Evolutionary conservation across 2,113 vertebrate genomes (phyloP).

Genomic region (Elephas maximus): DNA sequence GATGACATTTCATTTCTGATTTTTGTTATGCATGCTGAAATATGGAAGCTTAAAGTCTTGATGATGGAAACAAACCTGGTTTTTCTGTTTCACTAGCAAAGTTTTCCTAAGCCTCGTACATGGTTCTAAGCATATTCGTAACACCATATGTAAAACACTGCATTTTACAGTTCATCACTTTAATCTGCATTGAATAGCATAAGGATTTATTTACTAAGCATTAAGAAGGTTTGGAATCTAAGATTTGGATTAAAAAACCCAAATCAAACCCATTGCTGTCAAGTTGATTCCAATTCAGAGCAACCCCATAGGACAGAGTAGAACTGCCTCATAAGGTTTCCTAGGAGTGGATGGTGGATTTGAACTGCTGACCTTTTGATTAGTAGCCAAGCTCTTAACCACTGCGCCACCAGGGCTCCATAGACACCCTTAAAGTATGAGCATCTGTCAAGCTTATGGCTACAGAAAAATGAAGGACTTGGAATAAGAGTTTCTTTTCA

Average conservation of each 20-base stretch:
- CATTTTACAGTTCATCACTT: conserved; percentile 22
- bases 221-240: conserved; percentile 53
- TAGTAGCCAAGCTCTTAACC: too few species aligned
- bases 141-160: neutral
- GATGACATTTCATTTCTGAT: conserved; percentile 5
- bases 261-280: too few species aligned
- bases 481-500: neutral
- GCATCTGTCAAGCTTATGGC: conserved; percentile 2
- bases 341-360: too few species aligned
- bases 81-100: conserved; percentile 1
- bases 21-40: conserved; percentile 28
- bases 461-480: conserved; percentile 55
- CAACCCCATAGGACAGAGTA: too few species aligned
- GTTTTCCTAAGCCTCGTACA: neutral
- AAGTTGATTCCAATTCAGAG: too few species aligned
- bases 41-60: neutral
- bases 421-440: conserved; percentile 44
- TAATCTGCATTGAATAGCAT: conserved; percentile 15
- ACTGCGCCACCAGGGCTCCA: too few species aligned
- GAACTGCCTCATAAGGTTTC: too few species aligned
- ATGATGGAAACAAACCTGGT: conserved; percentile 37
- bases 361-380: too few species aligned
- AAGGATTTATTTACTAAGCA: conserved; percentile 11
- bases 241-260: neutral
- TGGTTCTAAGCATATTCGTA: neutral